Base-by-base conservation (phyloP, 2,113 vertebrate species). In the Polyodon spathula region DNA sequence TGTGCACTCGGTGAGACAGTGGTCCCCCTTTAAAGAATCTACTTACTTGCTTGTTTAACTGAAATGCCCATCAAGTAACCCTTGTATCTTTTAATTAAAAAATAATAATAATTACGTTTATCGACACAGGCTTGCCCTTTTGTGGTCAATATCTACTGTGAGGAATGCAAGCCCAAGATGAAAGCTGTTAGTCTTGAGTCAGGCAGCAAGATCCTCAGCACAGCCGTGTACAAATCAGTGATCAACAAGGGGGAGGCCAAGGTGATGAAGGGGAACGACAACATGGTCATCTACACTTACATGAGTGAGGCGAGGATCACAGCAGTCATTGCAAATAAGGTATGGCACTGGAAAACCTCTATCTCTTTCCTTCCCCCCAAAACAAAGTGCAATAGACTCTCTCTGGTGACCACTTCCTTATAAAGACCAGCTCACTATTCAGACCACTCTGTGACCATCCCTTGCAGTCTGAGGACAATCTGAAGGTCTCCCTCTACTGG, bases 301-400 rank as follows among this genome's bases (percentile, higher is more conserved):
- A 82, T 54, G 57, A 73, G 63, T 6, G 86, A 91, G 56, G 81
- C 75, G 65, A 87, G 92, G 63, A 81, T 97, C 73, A 92, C 88
- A 4, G 86, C 92, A 37, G 83, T 92, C 57, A 87, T 95, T 66
- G 87, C 90, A 72, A 97, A 97, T 54, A 91, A 95, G 92, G 93
- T 97, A 82, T 42, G 58, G 38, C 27, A 27, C 3, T 27, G 27
- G 27, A 17, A 37, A 52, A 52, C 17, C 39, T 39, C 8, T 4
- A 42, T n/a, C 40, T 15, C 14, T 14, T 7, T 50, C 12, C 12
- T n/a, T n/a, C 48, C 40, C 8, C 5, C 7, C 7, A 40, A 6
- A 56, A 56, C 37, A 39, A 40, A 48, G 48, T 14, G 9, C 14
- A n/a, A 12, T 27, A n/a, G 54, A 39, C 38, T 4, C 12, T 10